A percentile compares a stretch with the other conserved stretches of the same genome.
Evolutionary conservation across 2,888 invertebrate genomes (phyloP).

Genomic region (Endotricha flammealis): DNA sequence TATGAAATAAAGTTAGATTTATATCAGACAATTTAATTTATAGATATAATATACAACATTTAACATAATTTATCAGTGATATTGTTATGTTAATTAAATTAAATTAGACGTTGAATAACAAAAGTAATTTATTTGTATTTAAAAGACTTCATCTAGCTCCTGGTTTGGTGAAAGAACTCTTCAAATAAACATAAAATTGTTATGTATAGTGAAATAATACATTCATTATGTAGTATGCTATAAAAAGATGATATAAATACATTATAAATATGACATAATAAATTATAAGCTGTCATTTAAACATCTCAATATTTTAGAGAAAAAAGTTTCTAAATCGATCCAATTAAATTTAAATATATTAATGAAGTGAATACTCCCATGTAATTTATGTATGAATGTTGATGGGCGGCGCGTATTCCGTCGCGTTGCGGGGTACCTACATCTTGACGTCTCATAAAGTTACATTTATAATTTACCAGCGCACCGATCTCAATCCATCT

Average conservation of each 20-base stretch:
- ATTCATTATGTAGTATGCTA: neutral
- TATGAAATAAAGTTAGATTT: too few species aligned
- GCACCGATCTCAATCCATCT: too few species aligned
- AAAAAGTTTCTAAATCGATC: conserved; percentile 10
- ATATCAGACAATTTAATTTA: too few species aligned
- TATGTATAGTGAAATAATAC: conserved; percentile 1
- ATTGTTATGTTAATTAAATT: conserved; percentile 1
- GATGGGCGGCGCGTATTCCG: conserved; percentile 13
- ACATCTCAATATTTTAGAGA: conserved; percentile 6
- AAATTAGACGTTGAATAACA: neutral
- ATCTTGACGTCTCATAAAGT: too few species aligned
- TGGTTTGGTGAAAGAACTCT: neutral
- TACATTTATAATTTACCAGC: neutral
- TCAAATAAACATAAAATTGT: conserved; percentile 1
- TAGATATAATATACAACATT: too few species aligned
- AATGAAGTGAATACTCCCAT: conserved; percentile 6
- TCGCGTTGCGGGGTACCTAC: conserved; percentile 7
- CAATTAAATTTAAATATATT: conserved; percentile 11
- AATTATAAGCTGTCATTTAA: conserved; percentile 1
- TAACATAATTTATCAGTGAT: neutral
- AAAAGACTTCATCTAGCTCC: neutral
- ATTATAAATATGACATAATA: conserved; percentile 7
- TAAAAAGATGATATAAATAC: conserved; percentile 5
- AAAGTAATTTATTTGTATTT: conserved; percentile 3
- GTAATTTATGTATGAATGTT: conserved; percentile 25